Evolutionary conservation across 2,113 vertebrate species (phyloP), one percentile per base, ranked within the genome.

Genomic region (Pseudopodoces humilis): DNA sequence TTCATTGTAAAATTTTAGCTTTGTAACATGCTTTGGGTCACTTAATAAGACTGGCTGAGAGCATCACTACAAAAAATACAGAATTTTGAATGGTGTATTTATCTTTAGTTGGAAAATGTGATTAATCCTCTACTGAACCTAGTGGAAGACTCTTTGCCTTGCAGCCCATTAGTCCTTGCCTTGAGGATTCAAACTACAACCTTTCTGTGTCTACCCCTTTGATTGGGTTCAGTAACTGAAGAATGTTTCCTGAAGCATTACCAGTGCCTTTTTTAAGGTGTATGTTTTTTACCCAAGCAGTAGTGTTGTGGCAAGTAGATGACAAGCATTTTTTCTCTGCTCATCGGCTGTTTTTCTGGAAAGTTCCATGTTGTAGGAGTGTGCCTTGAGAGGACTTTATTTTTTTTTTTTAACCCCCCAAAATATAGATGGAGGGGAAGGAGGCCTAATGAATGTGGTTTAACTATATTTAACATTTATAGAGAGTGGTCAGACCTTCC

Each of bases 321-420:
- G 5, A 53, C 0, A 52, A 64, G 24, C 16, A 13, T 58, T 86
- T 43, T 67, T 91, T 55, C 43, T 74, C 22, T 65, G 5, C 24
- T 79, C n/a, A 50, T 58, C 17, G 56, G 10, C 14, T 74, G 25
- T 63, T 90, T 72, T 74, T 69, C 30, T 10, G 5, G 20, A 31
- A 69, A 43, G 16, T 79, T 90, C 46, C 50, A 9, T 0, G 0
- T 37, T 75, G 52, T 46, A 63, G 55, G 39, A 74, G 10, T 3
- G 1, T 47, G 41, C 28, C 7, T 77, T 20, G 39, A 44, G 25
- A 31, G 25, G 11, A 49, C 20, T 37, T 59, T 37, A 43, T 41
- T 50, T 41, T 25, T 28, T 7, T 3, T 52, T 25, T 28, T 7
- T 3, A 16, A 3, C 6, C 3, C 6, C 1, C 12, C 5, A 10